A percentile compares a stretch with the other conserved stretches of the same genome.
These are phyloP conservation scores for Clarias magur DNA, from an alignment of 2,113 vertebrate genomes.

Conservation along the genomic window DNA sequence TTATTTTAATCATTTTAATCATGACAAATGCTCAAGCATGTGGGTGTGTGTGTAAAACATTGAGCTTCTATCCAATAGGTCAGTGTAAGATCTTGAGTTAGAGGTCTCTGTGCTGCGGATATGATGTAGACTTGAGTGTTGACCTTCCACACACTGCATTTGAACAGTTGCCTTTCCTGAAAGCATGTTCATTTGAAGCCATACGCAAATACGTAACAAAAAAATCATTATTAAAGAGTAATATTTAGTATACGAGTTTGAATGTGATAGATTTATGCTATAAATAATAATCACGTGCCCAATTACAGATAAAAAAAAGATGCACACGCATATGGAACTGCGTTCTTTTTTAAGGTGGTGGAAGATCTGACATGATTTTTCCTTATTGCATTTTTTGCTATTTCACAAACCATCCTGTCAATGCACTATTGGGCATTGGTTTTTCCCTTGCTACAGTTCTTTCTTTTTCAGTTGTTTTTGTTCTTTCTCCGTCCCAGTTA, in stretches of 20 bases:
- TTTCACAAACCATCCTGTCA: not conserved
- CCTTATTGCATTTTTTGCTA: not conserved
- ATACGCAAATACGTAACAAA: no score
- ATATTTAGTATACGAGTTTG: not conserved
- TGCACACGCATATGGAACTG: not conserved
- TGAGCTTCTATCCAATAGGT: no score
- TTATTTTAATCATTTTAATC: no score
- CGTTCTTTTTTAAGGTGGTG: not conserved
- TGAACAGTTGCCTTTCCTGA: no score
- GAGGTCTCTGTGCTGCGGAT: no score
- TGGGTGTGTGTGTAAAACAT: no score
- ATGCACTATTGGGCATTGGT: not conserved
- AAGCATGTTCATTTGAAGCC: no score
- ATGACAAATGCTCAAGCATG: no score
- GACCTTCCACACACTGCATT: no score
- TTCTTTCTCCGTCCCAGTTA: slow-evolving; percentile 5
- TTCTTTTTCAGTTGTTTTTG: not conserved
- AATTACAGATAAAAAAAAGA: not conserved
- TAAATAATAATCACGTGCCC: not conserved
- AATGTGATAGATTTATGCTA: not conserved
- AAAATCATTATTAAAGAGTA: no score
- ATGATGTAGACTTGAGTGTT: no score
- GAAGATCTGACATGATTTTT: not conserved
- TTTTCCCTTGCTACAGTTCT: not conserved
- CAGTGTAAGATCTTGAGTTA: no score